Conservation (phyloP, 53 echinoderm and acorn worm species). For the Zoroaster sp. region DNA sequence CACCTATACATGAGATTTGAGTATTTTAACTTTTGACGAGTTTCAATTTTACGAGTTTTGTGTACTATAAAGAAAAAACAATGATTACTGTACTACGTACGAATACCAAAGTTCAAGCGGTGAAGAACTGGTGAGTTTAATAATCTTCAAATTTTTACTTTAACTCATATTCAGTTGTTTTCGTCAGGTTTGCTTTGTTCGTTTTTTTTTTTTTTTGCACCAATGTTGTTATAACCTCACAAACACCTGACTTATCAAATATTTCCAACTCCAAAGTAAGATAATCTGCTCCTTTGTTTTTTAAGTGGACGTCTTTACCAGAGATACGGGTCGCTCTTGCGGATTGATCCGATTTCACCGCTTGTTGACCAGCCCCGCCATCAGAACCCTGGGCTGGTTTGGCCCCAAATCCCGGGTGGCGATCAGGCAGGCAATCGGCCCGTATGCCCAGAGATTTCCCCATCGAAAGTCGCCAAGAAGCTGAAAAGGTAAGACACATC, state of each 20-base stretch:
- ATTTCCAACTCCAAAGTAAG: too few relatives aligned
- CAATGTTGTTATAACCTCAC: too few relatives aligned
- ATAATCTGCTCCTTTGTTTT: too few relatives aligned
- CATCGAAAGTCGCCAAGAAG: not conserved
- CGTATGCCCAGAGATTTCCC: not conserved
- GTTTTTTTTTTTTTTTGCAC: too few relatives aligned
- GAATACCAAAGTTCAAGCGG: not conserved
- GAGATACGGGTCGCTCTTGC: not conserved
- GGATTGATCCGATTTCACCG: not conserved
- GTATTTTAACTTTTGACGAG: not conserved
- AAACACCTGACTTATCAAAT: too few relatives aligned
- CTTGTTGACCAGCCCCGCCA: not conserved
- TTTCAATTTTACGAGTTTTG: too few relatives aligned
- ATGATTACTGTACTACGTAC: not conserved
- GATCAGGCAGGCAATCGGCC: not conserved
- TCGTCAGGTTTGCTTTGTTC: too few relatives aligned
- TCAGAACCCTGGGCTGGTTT: not conserved
- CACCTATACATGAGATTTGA: not conserved
- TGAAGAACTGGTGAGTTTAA: not conserved
- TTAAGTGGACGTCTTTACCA: not conserved
- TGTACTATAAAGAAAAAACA: not conserved
- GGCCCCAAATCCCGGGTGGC: not conserved
- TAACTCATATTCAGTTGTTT: too few relatives aligned
- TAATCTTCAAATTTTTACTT: too few relatives aligned
- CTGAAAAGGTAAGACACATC: not conserved